Evolutionary conservation across 2,888 invertebrate species (phyloP).

Genomic region (Xylota segnis): DNA sequence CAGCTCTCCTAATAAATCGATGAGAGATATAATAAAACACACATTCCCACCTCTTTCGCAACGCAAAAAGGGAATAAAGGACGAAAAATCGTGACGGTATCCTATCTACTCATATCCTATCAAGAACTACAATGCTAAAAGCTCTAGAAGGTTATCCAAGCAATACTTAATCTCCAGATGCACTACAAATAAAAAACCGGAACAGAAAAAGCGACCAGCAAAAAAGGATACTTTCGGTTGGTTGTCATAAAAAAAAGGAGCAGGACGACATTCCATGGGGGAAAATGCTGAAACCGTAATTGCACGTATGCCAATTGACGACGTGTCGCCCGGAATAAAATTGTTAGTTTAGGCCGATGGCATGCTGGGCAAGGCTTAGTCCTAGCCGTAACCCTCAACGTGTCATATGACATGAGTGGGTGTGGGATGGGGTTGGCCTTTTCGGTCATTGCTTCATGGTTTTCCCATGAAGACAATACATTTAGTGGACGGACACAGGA

Average conservation of each 20-base stretch:
- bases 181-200: constrained; percentile 67
- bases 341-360: constrained; percentile 69
- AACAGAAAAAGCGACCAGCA: constrained; percentile 30
- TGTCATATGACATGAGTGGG: constrained; percentile 13
- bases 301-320: constrained; percentile 76
- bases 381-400: constrained; percentile 22
- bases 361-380: constrained; percentile 46
- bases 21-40: constrained; percentile 52
- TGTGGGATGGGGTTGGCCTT: constrained; percentile 31
- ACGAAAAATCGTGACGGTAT: constrained; percentile 66
- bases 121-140: constrained; percentile 68
- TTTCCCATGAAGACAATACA: constrained; percentile 67
- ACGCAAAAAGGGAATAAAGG: constrained; percentile 11
- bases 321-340: constrained; percentile 72
- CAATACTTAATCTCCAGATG: constrained; percentile 75
- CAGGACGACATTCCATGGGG: constrained; percentile 51
- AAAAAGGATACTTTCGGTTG: constrained; percentile 59
- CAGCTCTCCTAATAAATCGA: constrained; percentile 54
- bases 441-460: constrained; percentile 68
- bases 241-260: constrained; percentile 56
- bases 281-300: constrained; percentile 72
- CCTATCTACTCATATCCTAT: constrained; percentile 63
- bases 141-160: constrained; percentile 71
- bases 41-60: constrained; percentile 16
- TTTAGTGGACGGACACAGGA: constrained; percentile 46